Percentiles rank a stretch among this genome's conserved stretches.
Conservation (phyloP, 2,113 vertebrate genomes). For the Labeo catla region DNA sequence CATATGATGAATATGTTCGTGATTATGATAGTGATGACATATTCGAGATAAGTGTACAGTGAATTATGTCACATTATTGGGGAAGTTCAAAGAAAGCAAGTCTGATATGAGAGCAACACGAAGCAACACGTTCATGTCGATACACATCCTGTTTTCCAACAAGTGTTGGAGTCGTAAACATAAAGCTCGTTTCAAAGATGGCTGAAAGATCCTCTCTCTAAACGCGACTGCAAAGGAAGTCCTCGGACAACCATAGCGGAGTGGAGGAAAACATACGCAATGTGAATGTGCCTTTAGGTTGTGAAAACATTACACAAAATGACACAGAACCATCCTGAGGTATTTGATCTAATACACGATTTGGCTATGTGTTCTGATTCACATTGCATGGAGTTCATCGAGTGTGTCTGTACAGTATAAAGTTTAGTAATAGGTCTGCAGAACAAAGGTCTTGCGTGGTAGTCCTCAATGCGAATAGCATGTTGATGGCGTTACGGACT, state of each 20-base stretch:
- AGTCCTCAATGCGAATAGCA: constrained; percentile 23
- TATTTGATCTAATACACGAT: constrained; percentile 74
- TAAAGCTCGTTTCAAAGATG: constrained; percentile 11
- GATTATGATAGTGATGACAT: constrained; percentile 68
- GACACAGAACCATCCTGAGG: constrained; percentile 77
- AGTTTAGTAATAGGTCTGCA: constrained; percentile 50
- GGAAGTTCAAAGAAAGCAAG: constrained; percentile 62
- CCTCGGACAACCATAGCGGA: constrained; percentile 62
- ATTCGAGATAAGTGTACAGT: constrained; percentile 64
- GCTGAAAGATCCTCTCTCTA: constrained; percentile 41
- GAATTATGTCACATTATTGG: constrained; percentile 59
- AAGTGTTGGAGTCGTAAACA: constrained; percentile 34
- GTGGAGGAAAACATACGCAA: constrained; percentile 31
- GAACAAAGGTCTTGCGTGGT: constrained; percentile 37
- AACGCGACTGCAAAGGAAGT: constrained; percentile 72
- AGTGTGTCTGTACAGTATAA: constrained; percentile 37
- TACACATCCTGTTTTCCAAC: constrained; percentile 11
- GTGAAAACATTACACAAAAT: constrained; percentile 58
- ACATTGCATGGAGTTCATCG: constrained; percentile 53
- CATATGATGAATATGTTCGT: constrained; percentile 73
- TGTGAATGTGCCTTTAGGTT: constrained; percentile 12
- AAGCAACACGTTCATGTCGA: neutral
- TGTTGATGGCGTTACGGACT: constrained; percentile 45
- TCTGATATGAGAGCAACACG: constrained; percentile 28
- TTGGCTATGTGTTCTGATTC: constrained; percentile 72